Conservation (phyloP, 37 sponge, comb jelly and placozoan species). For the Theonella swinhoei region DNA sequence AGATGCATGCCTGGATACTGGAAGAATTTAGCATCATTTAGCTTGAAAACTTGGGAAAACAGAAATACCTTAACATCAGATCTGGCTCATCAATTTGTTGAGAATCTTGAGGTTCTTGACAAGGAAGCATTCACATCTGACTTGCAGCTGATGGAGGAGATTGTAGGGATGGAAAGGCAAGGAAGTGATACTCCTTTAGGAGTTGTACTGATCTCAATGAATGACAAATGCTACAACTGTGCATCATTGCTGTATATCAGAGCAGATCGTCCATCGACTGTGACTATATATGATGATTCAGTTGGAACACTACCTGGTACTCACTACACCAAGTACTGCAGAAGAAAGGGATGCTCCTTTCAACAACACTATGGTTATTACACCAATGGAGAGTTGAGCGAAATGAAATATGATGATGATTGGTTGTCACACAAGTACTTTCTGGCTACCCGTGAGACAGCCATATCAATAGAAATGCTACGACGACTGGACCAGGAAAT, state of each 20-base stretch:
- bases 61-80: not conserved
- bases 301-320: slow-evolving; percentile 22
- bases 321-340: slow-evolving; percentile 38
- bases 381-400: not conserved
- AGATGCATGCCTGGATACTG: not conserved
- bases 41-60: not conserved
- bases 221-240: not conserved
- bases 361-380: slow-evolving; percentile 33
- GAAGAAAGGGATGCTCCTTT: slow-evolving; percentile 18
- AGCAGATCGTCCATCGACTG: slow-evolving; percentile 22
- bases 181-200: not conserved
- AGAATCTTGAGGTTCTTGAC: slow-evolving; percentile 9
- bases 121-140: slow-evolving; percentile 11
- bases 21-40: not conserved
- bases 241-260: slow-evolving; percentile 3
- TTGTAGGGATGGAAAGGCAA: not conserved
- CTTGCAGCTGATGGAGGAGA: slow-evolving; percentile 1
- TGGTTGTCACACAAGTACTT: slow-evolving; percentile 18
- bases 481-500: slow-evolving; percentile 9
- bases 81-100: not conserved
- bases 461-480: slow-evolving; percentile 10
- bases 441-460: slow-evolving; percentile 22
- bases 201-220: not conserved
- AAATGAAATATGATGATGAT: slow-evolving; percentile 10
- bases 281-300: slow-evolving; percentile 25